These are phyloP conservation scores for Drosophila repletoides DNA, from an alignment of 1,140 invertebrate species.

Conservation along the genomic window DNA sequence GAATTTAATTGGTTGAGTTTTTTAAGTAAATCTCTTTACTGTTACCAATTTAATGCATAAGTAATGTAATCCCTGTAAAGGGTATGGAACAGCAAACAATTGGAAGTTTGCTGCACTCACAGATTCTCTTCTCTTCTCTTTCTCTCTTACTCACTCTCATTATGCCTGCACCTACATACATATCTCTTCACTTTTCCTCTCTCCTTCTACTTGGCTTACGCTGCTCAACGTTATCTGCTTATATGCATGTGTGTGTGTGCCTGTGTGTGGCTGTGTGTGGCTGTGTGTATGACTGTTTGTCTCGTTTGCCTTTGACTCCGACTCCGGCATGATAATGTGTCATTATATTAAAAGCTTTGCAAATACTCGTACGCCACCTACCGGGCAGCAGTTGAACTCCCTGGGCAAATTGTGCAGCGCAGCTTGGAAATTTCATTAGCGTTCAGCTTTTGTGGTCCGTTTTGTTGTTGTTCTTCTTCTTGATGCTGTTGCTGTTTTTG, in stretches of 20 bases:
- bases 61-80: constrained; percentile 1
- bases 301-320: constrained; percentile 50
- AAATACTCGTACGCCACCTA: constrained; percentile 68
- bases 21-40: background rate
- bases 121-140: background rate
- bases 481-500: background rate
- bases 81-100: constrained; percentile 17
- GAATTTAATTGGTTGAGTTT: too few relatives aligned
- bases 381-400: constrained; percentile 40
- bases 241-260: background rate
- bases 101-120: background rate
- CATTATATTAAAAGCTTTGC: constrained; percentile 78
- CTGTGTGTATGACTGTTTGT: constrained; percentile 2
- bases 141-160: background rate
- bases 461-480: constrained; percentile 14
- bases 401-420: constrained; percentile 17
- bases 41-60: background rate
- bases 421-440: constrained; percentile 65
- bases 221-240: constrained; percentile 25
- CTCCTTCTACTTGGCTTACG: background rate
- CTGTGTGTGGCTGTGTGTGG: constrained; percentile 1
- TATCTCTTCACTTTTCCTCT: background rate
- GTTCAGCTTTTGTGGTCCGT: constrained; percentile 51
- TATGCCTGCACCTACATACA: too few relatives aligned
- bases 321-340: constrained; percentile 67